Percentiles rank a stretch among this genome's conserved stretches.
These are phyloP conservation scores for Dendrolimus pini DNA, from an alignment of 2,888 invertebrate species.

Conservation along the genomic window DNA sequence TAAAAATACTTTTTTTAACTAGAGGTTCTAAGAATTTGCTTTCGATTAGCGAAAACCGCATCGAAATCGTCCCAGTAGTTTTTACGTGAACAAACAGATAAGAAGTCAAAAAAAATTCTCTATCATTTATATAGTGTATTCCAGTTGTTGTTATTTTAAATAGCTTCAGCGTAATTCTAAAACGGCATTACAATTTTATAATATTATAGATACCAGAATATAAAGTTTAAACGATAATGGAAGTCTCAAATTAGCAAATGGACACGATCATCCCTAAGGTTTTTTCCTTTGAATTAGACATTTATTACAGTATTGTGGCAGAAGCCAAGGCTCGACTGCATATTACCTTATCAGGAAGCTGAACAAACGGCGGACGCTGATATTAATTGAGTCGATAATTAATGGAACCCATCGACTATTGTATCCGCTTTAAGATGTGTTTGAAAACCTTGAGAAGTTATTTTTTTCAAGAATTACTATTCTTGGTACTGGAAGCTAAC, in stretches of 20 bases:
- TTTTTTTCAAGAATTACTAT: neutral
- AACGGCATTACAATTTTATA: neutral
- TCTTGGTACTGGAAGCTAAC: neutral
- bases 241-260: constrained; percentile 16
- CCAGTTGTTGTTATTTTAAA: no score
- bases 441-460: constrained; percentile 7
- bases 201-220: neutral
- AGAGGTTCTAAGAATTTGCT: no score
- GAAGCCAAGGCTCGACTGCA: constrained; percentile 39
- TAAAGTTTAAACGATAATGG: no score
- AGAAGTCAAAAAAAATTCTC: no score
- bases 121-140: no score
- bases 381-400: constrained; percentile 64
- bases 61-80: no score
- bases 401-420: constrained; percentile 29
- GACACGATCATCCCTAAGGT: constrained; percentile 31
- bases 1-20: no score
- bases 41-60: no score
- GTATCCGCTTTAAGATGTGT: constrained; percentile 4
- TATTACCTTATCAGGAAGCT: constrained; percentile 50
- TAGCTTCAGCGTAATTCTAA: no score
- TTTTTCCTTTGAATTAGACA: constrained; percentile 57
- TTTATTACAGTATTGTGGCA: constrained; percentile 67
- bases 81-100: no score
- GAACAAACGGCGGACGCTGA: constrained; percentile 68